Base-by-base conservation (phyloP, 2,113 vertebrate genomes). In the Alligator mississippiensis region DNA sequence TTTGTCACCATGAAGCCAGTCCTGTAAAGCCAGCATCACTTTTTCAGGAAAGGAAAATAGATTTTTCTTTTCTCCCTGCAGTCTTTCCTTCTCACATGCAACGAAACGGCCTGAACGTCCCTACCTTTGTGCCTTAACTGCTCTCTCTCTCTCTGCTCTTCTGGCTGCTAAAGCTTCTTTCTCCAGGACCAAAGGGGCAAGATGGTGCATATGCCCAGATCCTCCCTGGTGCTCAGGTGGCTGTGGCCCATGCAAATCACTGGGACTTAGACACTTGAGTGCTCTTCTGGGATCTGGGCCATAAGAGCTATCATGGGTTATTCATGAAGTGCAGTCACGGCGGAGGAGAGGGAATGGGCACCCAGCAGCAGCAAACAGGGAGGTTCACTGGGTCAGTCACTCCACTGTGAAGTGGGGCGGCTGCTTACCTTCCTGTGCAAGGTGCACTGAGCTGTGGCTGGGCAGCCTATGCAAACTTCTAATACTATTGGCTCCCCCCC, bases 1-100 rank as follows among this genome's bases (percentile, higher is more conserved):
- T 99, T 99, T 2, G 59, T 99, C 94, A 97, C 70, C 82, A 98
- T 98, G 98, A 95, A 97, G 96, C 99, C 99, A 0, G 88, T 95
- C 60, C 97, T 99, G 82, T 99, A 86, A 94, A 92, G 86, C 28
- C 57, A 60, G 27, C 55, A 9, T 6, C 57, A 21, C 2, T 24
- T 64, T 47, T 93, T 68, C 24, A 84, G 88, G 68, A 17, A 27
- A 47, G 47, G 9, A 64, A 78, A 75, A 87, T 9, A 84, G 28
- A 74, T 93, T 88, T 77, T 58, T 76, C 9, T 88, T 84, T 95
- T 96, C 96, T 14, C 25, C 72, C 92, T 92, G 34, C 83, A 80
- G 93, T 78, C 68, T 95, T 96, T 92, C 61, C 89, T 93, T 86
- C 79, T 61, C 74, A 62, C 91, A 88, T 93, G 89, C 96, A 98